phyloP scores from a whole-genome alignment of 2,113 vertebrate species.

The Gobio gobio region DNA sequence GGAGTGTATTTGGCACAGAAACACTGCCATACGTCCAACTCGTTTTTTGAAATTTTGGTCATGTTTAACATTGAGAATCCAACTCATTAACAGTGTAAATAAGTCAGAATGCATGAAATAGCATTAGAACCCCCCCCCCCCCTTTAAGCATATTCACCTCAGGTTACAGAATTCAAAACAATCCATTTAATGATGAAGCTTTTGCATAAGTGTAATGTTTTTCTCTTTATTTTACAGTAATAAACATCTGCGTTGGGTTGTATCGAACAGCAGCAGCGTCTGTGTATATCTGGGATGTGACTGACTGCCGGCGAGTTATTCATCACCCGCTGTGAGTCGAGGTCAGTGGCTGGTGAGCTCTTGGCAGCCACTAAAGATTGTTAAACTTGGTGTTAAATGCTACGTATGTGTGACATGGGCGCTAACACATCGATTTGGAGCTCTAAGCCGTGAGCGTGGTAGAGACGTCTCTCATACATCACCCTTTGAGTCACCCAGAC shows the following conservation, averaged over 20 bases:
- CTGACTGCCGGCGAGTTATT: constrained; percentile 11
- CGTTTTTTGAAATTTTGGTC: too few species aligned
- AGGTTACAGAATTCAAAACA: not conserved
- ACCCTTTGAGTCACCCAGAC: constrained; percentile 40
- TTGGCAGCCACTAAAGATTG: constrained; percentile 38
- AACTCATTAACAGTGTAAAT: too few species aligned
- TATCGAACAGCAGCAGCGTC: not conserved
- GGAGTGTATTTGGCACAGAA: too few species aligned
- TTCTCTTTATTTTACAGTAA: not conserved
- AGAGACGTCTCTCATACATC: constrained; percentile 36
- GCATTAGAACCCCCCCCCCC: too few species aligned
- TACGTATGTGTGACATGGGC: constrained; percentile 31
- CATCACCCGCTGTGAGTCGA: constrained; percentile 5
- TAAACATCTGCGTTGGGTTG: not conserved
- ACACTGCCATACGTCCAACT: too few species aligned
- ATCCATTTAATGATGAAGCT: not conserved
- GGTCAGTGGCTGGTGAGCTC: constrained; percentile 10
- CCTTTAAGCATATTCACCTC: not conserved
- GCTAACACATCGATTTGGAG: constrained; percentile 44
- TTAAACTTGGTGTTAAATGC: constrained; percentile 38
- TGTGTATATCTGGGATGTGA: not conserved
- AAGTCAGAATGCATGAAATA: too few species aligned
- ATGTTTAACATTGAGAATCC: too few species aligned
- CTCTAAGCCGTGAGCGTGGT: not conserved
- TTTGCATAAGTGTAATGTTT: not conserved